Conservation (phyloP, 2,797 vertebrate species). For the Ctenopoma kingsleyae region DNA sequence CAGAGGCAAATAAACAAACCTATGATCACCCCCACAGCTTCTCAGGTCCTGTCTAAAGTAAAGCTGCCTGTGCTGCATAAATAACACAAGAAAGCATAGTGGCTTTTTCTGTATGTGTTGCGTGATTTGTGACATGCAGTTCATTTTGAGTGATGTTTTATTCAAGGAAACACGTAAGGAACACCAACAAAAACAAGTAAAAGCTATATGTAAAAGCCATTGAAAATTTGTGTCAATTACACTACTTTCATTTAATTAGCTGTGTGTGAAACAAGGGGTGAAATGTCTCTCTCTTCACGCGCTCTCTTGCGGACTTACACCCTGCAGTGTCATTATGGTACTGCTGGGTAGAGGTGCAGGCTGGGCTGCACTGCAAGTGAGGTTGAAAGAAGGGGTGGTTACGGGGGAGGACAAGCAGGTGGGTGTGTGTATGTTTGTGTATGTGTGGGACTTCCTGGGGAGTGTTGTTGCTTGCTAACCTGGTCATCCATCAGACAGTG, state of each 20-base stretch:
- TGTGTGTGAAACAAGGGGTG: conserved; percentile 49
- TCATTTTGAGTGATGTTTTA: neutral
- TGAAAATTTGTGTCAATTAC: conserved; percentile 59
- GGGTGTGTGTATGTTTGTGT: conserved; percentile 47
- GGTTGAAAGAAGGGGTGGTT: conserved; percentile 30
- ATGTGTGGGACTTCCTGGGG: conserved; percentile 58
- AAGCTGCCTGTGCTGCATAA: neutral
- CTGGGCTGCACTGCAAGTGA: conserved; percentile 17
- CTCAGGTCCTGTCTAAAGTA: neutral
- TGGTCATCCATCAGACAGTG: conserved; percentile 76
- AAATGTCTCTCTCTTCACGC: conserved; percentile 44
- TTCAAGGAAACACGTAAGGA: too few species aligned
- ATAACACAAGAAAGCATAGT: neutral
- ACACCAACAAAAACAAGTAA: too few species aligned
- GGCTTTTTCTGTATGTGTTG: neutral
- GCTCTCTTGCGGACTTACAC: conserved; percentile 32
- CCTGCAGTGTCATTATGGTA: conserved; percentile 52
- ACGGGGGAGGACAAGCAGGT: conserved; percentile 46
- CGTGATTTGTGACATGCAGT: too few species aligned
- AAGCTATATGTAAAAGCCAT: neutral
- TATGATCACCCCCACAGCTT: conserved; percentile 33
- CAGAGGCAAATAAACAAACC: conserved; percentile 34
- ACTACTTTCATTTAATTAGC: conserved; percentile 69
- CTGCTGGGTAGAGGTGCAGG: conserved; percentile 27
- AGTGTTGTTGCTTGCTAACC: conserved; percentile 74